Percentiles rank a stretch among this genome's conserved stretches.
Evolutionary conservation across 2,113 vertebrate genomes (phyloP).

Genomic region (Oncorhynchus clarkii): DNA sequence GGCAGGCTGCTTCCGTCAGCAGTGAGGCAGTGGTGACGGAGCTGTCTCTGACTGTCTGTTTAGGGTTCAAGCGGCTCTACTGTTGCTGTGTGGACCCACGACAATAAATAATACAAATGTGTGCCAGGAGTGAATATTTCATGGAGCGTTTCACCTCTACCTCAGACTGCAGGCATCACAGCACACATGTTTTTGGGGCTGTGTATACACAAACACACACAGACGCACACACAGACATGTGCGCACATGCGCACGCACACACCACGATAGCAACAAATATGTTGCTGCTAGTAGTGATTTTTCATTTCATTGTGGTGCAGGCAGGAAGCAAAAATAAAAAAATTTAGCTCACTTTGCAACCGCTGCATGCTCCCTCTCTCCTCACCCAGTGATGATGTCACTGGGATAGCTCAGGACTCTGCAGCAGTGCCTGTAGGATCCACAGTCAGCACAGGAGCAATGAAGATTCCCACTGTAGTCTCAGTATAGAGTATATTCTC

Average conservation of each 20-base stretch:
- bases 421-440: background rate
- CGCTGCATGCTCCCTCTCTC: background rate
- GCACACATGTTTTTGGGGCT: background rate
- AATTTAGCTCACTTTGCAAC: background rate
- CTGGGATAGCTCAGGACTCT: background rate
- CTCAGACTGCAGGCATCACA: background rate
- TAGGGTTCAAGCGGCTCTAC: background rate
- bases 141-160: conserved; percentile 9
- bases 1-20: background rate
- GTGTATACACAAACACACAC: too few relatives aligned
- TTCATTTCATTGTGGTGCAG: background rate
- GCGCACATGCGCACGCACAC: too few relatives aligned
- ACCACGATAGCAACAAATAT: background rate
- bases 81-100: background rate
- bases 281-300: conserved; percentile 20
- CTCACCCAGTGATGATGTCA: background rate
- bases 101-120: conserved; percentile 26
- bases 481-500: too few relatives aligned
- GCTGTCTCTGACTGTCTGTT: background rate
- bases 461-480: background rate
- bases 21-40: background rate
- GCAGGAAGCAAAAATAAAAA: background rate
- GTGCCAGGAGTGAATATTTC: conserved; percentile 27
- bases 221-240: too few relatives aligned
- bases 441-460: background rate